Evolutionary conservation across 2,888 invertebrate species (phyloP), one percentile per base, ranked within the genome.

Genomic region (Apomyelois bistriatella): DNA sequence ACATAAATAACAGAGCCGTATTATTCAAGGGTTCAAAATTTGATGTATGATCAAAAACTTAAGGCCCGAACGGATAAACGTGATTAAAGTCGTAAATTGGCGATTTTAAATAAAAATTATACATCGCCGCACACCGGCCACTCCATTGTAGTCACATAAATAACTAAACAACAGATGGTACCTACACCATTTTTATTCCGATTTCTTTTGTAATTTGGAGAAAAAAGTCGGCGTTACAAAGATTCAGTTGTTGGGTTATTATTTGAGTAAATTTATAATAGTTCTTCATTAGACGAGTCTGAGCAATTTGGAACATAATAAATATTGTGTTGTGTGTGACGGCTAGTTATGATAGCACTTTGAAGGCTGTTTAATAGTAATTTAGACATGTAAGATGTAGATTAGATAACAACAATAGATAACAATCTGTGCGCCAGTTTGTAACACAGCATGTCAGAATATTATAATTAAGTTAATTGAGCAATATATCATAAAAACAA

Each of bases 121-220:
- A 75, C 73, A 68, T 66, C 65, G 60, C 66, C 68, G 66, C 68
- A 69, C 66, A 59, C 60, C 69, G 68, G 65, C 70, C 74, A 77
- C 75, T 79, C 79, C 75, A 75, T 72, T 79, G 72, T 79, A 82
- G 81, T 85, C 80, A 80, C 85, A 87, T 88, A 87, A 87, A 88
- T 85, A 85, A 82, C 64, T 66, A 71, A 77, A 77, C 79, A 85
- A 82, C 86, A 85, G 83, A 86, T 83, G 85, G 74, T 65, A 64
- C 69, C 69, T 71, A 72, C 81, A 76, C 71, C 66, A 66, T 64
- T 71, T 72, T 78, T 78, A 77, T 79, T 77, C 74, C 75, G 73
- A 79, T 77, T 82, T 76, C 68, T 72, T 82, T 85, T 10, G 1
- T 84, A 83, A 83, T 82, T 84, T 82, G 67, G 76, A 72, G 72